Conservation (phyloP, 2,888 invertebrate species). For the Eupithecia pulchellata region DNA sequence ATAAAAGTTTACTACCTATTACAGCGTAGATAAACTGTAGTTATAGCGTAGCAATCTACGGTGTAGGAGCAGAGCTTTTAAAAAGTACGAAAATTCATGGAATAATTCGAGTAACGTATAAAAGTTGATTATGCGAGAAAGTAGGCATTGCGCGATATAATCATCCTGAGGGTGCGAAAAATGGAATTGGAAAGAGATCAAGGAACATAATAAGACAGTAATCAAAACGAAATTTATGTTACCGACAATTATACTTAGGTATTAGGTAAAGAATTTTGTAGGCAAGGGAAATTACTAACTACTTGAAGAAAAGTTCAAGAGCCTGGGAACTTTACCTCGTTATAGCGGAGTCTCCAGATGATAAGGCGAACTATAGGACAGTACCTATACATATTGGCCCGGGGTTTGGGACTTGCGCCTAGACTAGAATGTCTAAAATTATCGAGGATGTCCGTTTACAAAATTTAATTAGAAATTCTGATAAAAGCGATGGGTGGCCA, state of each 20-base stretch:
- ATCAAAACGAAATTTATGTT: not conserved
- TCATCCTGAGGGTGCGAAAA: not conserved
- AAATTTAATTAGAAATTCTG: not conserved
- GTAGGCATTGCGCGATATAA: not conserved
- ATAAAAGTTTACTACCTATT: constrained; percentile 1
- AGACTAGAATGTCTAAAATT: not conserved
- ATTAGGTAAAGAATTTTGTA: not conserved
- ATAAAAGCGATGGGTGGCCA: not conserved
- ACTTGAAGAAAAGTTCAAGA: constrained; percentile 12
- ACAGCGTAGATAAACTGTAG: not conserved
- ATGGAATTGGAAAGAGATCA: constrained; percentile 1
- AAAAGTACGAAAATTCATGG: not conserved
- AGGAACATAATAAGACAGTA: not conserved
- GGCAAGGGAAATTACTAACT: not conserved
- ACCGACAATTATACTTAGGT: not conserved
- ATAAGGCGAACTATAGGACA: not conserved
- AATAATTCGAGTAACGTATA: not conserved
- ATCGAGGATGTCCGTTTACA: not conserved
- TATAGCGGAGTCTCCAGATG: not conserved
- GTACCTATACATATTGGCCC: not conserved
- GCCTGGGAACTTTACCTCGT: not conserved
- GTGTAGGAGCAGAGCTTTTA: not conserved
- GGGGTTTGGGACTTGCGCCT: not conserved
- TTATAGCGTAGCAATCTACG: not conserved
- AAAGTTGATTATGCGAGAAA: not conserved